Evolutionary conservation across 2,888 invertebrate genomes (phyloP), one percentile per base, ranked within the genome.

Genomic region (Pocota personata): DNA sequence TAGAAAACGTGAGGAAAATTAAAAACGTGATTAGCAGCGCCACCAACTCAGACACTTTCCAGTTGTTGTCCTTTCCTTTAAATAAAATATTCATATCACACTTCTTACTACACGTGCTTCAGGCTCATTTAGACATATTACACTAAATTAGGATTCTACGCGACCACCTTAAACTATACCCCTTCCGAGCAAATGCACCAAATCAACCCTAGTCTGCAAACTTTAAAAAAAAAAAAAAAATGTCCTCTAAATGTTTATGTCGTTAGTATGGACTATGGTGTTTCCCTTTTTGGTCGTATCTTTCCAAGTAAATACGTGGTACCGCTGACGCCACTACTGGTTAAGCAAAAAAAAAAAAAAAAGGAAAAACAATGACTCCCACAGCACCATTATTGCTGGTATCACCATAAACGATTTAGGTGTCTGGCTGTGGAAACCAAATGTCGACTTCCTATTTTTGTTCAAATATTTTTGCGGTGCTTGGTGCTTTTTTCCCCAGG

Each of bases 401-500:
- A 62, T 79, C 67, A 73, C 52, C 69, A 84, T 84, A 78, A 79
- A 75, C 83, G 79, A 79, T 84, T 84, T 84, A 84, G 83, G 69
- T 79, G 83, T 75, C 83, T 84, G 79, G 77, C 78, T 32, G 55
- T 64, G 79, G 55, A 69, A 75, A 55, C 83, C 75, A 79, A 84
- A 75, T 73, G 79, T 75, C 67, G 69, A 75, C 83, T 75, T 84
- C 69, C 67, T 69, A 43, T 79, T 62, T 79, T 60, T 78, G 50
- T 77, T 72, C 46, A 60, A 71, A 71, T 72, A 79, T 73, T 83
- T 82, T 82, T 77, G 71, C 78, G 82, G 64, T 72, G 50, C 7
- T 37, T 40, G 35, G 37, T 69, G 40, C n/a, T 62, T 75, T 55
- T 57, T 64, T 35, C 35, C 30, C 30, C 60, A 73, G 14, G 66